phyloP scores from a whole-genome alignment of 1,140 invertebrate species.

The Drosophila virilis region DNA sequence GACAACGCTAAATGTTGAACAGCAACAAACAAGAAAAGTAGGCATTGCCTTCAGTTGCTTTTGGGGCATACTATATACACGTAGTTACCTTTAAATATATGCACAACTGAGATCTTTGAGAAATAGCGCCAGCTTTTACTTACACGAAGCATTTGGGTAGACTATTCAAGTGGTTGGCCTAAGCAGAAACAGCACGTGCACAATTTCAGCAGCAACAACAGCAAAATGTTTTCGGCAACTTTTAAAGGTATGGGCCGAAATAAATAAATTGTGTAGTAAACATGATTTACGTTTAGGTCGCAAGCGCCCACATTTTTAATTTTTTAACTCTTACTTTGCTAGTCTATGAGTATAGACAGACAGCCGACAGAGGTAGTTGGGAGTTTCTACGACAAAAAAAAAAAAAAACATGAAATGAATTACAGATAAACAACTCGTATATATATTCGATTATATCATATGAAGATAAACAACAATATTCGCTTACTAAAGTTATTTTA shows the following conservation, averaged over 20 bases:
- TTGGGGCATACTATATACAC: constrained; percentile 28
- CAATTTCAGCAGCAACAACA: constrained; percentile 11
- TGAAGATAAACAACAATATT: too few relatives aligned
- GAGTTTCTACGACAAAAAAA: neutral
- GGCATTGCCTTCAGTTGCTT: constrained; percentile 23
- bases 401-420: neutral
- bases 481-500: too few relatives aligned
- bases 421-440: too few relatives aligned
- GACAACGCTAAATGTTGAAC: constrained; percentile 52
- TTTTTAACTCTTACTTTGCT: neutral
- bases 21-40: neutral
- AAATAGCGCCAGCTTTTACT: constrained; percentile 35
- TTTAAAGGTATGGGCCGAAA: neutral
- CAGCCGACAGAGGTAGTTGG: neutral
- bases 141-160: constrained; percentile 29
- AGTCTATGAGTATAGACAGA: neutral
- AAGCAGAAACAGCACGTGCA: constrained; percentile 22
- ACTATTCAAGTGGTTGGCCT: constrained; percentile 23
- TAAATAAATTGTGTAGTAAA: constrained; percentile 8
- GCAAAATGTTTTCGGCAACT: constrained; percentile 1
- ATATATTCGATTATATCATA: too few relatives aligned
- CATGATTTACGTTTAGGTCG: constrained; percentile 9
- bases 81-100: constrained; percentile 43
- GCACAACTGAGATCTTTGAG: constrained; percentile 43
- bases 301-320: neutral